Evolutionary conservation across 2,797 vertebrate species (phyloP).

Genomic region (Pangasius larnaudii): DNA sequence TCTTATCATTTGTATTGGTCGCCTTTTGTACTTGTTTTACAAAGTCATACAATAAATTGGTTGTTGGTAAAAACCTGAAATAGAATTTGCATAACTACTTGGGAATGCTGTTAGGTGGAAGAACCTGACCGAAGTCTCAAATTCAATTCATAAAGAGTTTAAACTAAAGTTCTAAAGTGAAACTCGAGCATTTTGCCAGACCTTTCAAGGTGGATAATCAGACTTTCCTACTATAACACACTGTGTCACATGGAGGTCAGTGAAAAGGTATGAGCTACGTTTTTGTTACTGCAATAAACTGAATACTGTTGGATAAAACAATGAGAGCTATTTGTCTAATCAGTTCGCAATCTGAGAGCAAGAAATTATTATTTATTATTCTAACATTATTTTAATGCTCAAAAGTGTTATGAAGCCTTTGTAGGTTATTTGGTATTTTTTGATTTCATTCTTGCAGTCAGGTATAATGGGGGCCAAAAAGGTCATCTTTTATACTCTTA

Average conservation of each 20-base stretch:
- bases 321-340: not conserved
- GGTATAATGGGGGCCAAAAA: not conserved
- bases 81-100: not conserved
- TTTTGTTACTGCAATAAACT: not conserved
- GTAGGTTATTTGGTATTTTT: not conserved
- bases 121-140: not conserved
- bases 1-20: constrained; percentile 21
- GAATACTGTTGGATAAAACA: not conserved
- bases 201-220: not conserved
- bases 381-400: not conserved
- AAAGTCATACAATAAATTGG: constrained; percentile 37
- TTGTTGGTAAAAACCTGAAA: constrained; percentile 16
- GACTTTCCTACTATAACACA: no score
- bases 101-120: not conserved
- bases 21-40: constrained; percentile 46
- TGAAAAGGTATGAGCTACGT: not conserved
- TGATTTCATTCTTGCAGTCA: not conserved
- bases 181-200: not conserved
- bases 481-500: not conserved
- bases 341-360: not conserved
- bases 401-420: not conserved
- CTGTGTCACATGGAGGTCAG: not conserved
- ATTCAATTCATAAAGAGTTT: not conserved
- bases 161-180: not conserved
- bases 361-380: not conserved